Percentiles rank a stretch among this genome's conserved stretches.
These are phyloP conservation scores for Furnarius figulus DNA, from an alignment of 2,113 vertebrate species.

Conservation along the genomic window DNA sequence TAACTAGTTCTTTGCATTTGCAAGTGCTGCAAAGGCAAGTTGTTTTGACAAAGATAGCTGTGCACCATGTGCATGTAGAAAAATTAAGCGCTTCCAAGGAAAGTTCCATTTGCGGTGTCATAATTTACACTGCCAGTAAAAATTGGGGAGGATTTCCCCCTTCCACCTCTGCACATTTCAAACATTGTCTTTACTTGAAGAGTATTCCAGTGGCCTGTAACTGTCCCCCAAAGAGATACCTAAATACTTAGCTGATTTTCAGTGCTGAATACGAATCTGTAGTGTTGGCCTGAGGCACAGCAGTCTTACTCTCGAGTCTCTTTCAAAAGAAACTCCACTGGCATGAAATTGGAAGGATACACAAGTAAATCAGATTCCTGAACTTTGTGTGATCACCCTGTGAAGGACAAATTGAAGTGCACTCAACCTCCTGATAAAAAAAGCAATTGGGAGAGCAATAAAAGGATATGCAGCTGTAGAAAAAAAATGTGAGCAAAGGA, in stretches of 20 bases:
- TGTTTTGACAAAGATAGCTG: neutral
- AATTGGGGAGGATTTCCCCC: neutral
- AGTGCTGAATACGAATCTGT: neutral
- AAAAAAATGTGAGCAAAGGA: constrained; percentile 18
- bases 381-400: neutral
- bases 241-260: neutral
- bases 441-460: constrained; percentile 13
- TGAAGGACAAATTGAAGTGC: neutral
- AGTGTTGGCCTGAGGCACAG: neutral
- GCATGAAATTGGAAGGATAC: neutral
- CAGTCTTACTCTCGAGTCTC: neutral
- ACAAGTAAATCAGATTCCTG: neutral
- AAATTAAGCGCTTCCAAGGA: neutral
- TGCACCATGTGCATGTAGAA: neutral
- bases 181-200: neutral
- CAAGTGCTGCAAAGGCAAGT: neutral
- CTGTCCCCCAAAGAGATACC: neutral
- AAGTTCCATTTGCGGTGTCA: neutral
- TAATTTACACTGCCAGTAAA: neutral
- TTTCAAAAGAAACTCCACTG: neutral
- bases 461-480: neutral
- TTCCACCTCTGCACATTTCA: neutral
- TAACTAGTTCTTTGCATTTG: neutral
- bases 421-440: constrained; percentile 26
- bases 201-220: neutral